Evolutionary conservation across 2,888 invertebrate genomes (phyloP).

Genomic region (Sesia bembeciformis): DNA sequence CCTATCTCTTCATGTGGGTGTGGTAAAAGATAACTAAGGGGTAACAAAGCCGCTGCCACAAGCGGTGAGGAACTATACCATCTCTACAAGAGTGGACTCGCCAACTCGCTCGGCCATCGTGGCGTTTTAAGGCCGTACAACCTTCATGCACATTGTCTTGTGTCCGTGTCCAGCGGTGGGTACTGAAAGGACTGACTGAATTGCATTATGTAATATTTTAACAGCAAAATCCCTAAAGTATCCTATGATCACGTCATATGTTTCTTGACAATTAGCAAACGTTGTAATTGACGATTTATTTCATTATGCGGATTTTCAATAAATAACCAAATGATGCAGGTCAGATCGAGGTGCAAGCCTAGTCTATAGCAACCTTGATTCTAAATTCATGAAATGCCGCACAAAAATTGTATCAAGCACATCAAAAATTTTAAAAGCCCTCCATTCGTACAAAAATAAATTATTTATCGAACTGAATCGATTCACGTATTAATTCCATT

Average conservation of each 20-base stretch:
- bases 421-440: conserved; percentile 33
- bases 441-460: conserved; percentile 47
- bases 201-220: too few relatives aligned
- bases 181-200: too few relatives aligned
- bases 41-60: too few relatives aligned
- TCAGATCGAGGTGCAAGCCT: not conserved
- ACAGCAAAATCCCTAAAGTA: too few relatives aligned
- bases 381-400: conserved; percentile 20
- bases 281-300: not conserved
- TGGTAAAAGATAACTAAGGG: too few relatives aligned
- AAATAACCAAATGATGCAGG: not conserved
- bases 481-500: conserved; percentile 60
- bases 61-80: too few relatives aligned
- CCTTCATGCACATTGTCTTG: too few relatives aligned
- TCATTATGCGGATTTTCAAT: not conserved
- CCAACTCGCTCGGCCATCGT: too few relatives aligned
- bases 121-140: too few relatives aligned
- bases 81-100: too few relatives aligned
- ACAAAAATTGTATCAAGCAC: conserved; percentile 34
- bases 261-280: not conserved
- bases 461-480: conserved; percentile 46
- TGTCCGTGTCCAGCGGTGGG: too few relatives aligned
- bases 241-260: not conserved
- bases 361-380: not conserved
- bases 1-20: too few relatives aligned